Evolutionary conservation across 2,797 vertebrate genomes (phyloP).

Genomic region (Somateria mollissima): DNA sequence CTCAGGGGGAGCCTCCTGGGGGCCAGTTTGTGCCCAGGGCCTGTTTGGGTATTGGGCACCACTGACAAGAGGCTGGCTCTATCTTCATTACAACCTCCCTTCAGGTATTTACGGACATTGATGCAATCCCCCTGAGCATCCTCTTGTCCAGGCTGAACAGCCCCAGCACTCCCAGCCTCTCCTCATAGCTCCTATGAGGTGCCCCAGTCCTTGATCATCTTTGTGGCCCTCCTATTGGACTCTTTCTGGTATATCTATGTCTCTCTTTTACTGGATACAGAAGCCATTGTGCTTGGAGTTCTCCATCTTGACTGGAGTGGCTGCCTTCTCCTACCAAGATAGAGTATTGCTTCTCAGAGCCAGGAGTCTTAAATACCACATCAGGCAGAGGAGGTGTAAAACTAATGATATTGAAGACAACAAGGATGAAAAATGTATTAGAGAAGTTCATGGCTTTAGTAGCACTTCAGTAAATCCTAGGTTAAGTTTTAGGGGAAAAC

Average conservation of each 20-base stretch:
- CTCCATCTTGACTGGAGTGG: background rate
- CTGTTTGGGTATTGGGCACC: background rate
- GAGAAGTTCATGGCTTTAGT: background rate
- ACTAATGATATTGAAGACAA: background rate
- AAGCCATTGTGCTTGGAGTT: background rate
- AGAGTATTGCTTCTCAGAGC: background rate
- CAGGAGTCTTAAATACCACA: rapidly evolving
- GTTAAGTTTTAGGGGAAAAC: background rate
- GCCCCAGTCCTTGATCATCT: too few species aligned
- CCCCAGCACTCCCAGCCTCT: too few species aligned
- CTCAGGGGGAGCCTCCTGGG: background rate
- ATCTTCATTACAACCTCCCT: too few species aligned
- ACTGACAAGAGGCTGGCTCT: background rate
- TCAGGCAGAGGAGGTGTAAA: background rate
- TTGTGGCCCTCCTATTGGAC: too few species aligned
- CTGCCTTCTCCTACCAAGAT: background rate
- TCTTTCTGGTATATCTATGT: background rate
- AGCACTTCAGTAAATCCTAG: background rate
- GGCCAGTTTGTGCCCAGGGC: background rate
- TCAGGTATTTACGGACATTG: too few species aligned
- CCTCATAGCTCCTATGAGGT: too few species aligned
- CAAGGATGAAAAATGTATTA: background rate
- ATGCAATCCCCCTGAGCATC: background rate
- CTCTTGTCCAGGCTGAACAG: background rate
- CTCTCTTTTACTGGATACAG: background rate